These are phyloP conservation scores for Varanus salvator DNA, from an alignment of 2,113 vertebrate species.

Conservation along the genomic window DNA sequence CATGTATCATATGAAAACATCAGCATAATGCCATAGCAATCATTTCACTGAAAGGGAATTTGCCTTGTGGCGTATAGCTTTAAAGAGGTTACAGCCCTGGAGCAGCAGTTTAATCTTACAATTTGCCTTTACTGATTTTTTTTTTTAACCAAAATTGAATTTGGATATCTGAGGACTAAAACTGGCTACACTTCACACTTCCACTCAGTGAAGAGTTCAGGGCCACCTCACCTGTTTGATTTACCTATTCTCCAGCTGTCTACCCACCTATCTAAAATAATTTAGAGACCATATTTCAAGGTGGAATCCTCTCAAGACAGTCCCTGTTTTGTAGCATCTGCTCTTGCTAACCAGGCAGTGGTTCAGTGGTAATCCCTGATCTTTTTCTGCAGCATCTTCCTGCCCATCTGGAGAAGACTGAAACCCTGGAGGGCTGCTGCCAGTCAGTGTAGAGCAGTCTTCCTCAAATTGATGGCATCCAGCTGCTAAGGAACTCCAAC, in stretches of 20 bases:
- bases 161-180: neutral
- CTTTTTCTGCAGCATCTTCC: neutral
- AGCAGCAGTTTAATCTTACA: neutral
- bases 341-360: neutral
- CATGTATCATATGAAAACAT: conserved; percentile 33
- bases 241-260: neutral
- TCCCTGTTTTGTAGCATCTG: too few species aligned
- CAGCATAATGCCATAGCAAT: conserved; percentile 50
- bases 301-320: too few species aligned
- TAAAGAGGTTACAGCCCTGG: neutral
- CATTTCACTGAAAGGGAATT: conserved; percentile 30
- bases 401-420: neutral
- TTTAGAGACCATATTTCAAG: too few species aligned
- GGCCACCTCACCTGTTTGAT: neutral
- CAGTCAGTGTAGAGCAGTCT: too few species aligned
- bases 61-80: neutral
- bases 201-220: neutral
- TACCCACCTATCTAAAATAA: too few species aligned
- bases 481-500: too few species aligned
- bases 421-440: too few species aligned
- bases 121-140: neutral
- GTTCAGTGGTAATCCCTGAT: neutral
- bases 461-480: too few species aligned
- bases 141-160: neutral
- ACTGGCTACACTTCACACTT: neutral